Evolutionary conservation across 2,797 vertebrate species (phyloP).

Genomic region (Sebastes taczanowskii): DNA sequence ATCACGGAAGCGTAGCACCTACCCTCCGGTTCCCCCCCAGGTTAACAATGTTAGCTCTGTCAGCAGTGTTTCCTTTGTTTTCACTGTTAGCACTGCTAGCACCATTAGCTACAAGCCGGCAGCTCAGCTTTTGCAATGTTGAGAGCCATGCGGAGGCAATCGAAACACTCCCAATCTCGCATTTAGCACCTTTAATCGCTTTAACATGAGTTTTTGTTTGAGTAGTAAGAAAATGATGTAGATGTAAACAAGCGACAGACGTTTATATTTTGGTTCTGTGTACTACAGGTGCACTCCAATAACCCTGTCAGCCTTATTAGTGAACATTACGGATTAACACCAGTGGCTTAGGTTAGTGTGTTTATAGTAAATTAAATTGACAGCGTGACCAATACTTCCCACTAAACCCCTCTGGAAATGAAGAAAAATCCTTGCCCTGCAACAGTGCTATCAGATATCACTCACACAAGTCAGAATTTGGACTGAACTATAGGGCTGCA

Average conservation of each 20-base stretch:
- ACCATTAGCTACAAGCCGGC: no score
- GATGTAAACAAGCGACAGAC: neutral
- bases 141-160: no score
- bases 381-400: neutral
- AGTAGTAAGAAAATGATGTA: neutral
- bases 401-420: neutral
- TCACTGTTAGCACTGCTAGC: no score
- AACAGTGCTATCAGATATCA: neutral
- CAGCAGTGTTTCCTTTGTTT: no score
- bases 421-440: neutral
- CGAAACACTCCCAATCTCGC: no score
- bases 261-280: neutral
- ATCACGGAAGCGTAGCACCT: no score
- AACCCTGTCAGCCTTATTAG: neutral
- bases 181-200: no score
- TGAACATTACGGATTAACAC: neutral
- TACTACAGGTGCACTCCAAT: neutral
- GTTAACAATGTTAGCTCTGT: no score
- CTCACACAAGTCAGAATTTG: neutral
- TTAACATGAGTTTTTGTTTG: neutral
- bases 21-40: no score
- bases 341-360: neutral
- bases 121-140: no score
- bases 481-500: neutral
- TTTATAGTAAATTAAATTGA: neutral